Evolutionary conservation across 1,140 invertebrate genomes (phyloP), one percentile per base, ranked within the genome.

Genomic region (Cydia amplana): DNA sequence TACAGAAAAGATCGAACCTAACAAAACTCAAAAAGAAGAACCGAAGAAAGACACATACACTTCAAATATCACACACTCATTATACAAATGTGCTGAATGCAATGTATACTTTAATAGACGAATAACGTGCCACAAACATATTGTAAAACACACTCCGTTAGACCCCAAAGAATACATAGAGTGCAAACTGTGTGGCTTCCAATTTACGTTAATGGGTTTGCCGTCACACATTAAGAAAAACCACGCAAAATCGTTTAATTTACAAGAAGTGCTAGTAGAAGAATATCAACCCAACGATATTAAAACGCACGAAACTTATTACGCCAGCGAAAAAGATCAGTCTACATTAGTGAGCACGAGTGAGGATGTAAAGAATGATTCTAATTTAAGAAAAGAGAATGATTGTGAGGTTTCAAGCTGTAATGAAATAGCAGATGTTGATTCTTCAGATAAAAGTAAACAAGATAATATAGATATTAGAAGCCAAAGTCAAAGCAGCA

Each of bases 151-250:
- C 40, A 49, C 49, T 23, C 32, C 70, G 5, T 14, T 82, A 14
- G 75, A 82, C 4, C 49, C 75, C 12, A 77, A 74, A 51, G 67
- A 75, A 5, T 80, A 73, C 36, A 80, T 82, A 12, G 77, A 80
- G 18, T 82, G 80, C 36, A 82, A 82, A 67, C 67, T 80, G 0
- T 82, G 80, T 20, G 67, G 74, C 20, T 76, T 80, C 12, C 78
- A 80, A 67, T 82, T 82, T 51, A 51, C 51, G 4, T 77, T 79
- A 20, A 40, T 65, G 16, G 51, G 72, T 4, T 60, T 82, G 7
- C 67, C 49, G 25, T 18, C 43, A 9, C 80, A 82, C 40, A 75
- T 80, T 3, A 63, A 23, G 20, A 74, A 65, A 10, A 78, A 80
- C 16, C 80, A 82, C 23, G 40, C 49, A 0, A 16, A 32, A 5